These are phyloP conservation scores for Gerosis bhagava DNA, from an alignment of 2,888 invertebrate genomes.

Conservation along the genomic window DNA sequence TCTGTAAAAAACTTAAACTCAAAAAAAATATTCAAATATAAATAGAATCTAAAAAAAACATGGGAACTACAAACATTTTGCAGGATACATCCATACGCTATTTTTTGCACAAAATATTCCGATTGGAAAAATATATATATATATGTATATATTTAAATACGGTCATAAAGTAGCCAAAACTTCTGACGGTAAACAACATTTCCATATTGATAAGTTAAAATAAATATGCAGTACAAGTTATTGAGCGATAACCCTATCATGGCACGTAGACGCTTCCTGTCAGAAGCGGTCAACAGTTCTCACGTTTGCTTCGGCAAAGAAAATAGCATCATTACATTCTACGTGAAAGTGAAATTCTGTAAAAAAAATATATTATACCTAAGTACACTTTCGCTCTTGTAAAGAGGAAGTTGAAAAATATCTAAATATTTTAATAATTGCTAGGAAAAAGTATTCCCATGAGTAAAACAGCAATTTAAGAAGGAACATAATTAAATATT, in stretches of 20 bases:
- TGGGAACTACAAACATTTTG: no score
- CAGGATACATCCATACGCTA: no score
- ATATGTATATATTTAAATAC: no score
- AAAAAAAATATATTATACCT: constrained; percentile 12
- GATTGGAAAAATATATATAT: no score
- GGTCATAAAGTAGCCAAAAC: constrained; percentile 2
- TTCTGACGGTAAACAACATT: constrained; percentile 19
- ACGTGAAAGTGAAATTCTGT: constrained; percentile 31
- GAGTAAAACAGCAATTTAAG: no score
- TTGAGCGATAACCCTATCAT: constrained; percentile 20
- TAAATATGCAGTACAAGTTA: constrained; percentile 11
- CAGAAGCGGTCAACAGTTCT: constrained; percentile 28
- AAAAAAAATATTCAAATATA: no score
- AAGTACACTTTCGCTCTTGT: constrained; percentile 31
- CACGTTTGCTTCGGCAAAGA: constrained; percentile 28
- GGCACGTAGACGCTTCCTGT: constrained; percentile 22
- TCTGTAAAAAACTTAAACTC: no score
- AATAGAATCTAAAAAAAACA: no score
- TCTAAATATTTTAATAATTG: no score
- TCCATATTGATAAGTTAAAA: constrained; percentile 19
- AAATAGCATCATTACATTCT: constrained; percentile 27
- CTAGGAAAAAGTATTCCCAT: no score
- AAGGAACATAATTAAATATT: no score
- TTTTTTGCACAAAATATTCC: no score
- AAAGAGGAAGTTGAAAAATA: constrained; percentile 18